These are phyloP conservation scores for Tipula vernalis DNA, from an alignment of 2,888 invertebrate species.

Conservation along the genomic window DNA sequence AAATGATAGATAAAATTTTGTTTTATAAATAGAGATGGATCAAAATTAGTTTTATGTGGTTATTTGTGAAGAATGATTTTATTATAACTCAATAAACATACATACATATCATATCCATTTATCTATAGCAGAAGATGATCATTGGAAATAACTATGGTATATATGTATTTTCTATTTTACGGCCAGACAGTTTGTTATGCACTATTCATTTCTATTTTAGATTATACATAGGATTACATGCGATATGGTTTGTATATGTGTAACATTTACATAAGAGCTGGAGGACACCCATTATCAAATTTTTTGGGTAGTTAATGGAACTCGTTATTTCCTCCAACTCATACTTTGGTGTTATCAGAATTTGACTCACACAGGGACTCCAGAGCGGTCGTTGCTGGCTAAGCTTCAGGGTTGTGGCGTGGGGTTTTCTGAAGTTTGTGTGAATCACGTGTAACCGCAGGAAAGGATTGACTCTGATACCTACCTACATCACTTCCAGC, in stretches of 20 bases:
- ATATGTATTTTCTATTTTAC: neutral
- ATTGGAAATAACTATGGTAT: neutral
- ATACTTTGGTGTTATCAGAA: no score
- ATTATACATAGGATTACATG: neutral
- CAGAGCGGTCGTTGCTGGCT: no score
- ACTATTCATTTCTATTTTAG: neutral
- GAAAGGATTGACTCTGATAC: no score
- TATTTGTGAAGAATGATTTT: neutral
- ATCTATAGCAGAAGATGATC: neutral
- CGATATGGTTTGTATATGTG: neutral
- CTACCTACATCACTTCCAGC: no score
- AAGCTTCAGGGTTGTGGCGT: no score
- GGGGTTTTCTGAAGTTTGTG: no score
- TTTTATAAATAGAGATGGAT: neutral
- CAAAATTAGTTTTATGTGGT: neutral
- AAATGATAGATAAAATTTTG: neutral
- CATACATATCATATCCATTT: neutral
- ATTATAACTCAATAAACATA: neutral
- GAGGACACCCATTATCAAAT: no score
- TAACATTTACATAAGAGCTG: no score
- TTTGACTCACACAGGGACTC: no score
- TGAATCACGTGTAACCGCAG: no score
- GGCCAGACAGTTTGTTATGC: neutral
- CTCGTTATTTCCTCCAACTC: no score
- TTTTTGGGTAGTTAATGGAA: no score